These are phyloP conservation scores for Melanotus villosus DNA, from an alignment of 2,888 invertebrate species.

Conservation along the genomic window DNA sequence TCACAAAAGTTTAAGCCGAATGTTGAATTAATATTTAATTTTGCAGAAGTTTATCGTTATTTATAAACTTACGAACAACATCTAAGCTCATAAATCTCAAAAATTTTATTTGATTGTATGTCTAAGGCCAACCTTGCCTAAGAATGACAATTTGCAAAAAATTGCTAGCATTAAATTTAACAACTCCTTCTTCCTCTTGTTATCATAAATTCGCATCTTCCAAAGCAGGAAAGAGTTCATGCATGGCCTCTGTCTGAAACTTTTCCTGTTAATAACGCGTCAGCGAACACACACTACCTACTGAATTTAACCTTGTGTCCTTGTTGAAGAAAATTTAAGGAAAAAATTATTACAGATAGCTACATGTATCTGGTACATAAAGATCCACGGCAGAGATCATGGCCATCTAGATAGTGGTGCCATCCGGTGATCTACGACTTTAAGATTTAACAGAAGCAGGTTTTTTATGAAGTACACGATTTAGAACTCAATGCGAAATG, in stretches of 20 bases:
- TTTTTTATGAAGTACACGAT: constrained; percentile 4
- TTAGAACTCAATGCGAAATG: constrained; percentile 6
- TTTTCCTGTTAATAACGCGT: constrained; percentile 14
- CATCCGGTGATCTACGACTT: constrained; percentile 14
- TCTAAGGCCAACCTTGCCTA: background rate
- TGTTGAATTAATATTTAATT: too few species aligned
- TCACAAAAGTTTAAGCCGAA: too few species aligned
- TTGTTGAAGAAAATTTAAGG: constrained; percentile 15
- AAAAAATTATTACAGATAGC: constrained; percentile 22
- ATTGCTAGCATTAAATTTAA: too few species aligned
- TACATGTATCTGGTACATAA: constrained; percentile 31
- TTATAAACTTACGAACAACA: too few species aligned
- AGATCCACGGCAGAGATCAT: constrained; percentile 27
- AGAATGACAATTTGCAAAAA: background rate
- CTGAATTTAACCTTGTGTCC: background rate
- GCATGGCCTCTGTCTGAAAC: constrained; percentile 18
- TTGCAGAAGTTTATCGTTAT: too few species aligned
- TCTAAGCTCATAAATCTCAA: too few species aligned
- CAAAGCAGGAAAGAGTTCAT: constrained; percentile 18
- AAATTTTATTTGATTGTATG: background rate
- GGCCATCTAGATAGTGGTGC: constrained; percentile 23
- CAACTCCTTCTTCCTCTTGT: background rate
- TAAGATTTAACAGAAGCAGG: background rate
- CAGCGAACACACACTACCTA: background rate
- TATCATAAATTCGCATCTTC: constrained; percentile 10